Base-by-base conservation (phyloP, 2,888 invertebrate species). In the Anoplius nigerrimus region DNA sequence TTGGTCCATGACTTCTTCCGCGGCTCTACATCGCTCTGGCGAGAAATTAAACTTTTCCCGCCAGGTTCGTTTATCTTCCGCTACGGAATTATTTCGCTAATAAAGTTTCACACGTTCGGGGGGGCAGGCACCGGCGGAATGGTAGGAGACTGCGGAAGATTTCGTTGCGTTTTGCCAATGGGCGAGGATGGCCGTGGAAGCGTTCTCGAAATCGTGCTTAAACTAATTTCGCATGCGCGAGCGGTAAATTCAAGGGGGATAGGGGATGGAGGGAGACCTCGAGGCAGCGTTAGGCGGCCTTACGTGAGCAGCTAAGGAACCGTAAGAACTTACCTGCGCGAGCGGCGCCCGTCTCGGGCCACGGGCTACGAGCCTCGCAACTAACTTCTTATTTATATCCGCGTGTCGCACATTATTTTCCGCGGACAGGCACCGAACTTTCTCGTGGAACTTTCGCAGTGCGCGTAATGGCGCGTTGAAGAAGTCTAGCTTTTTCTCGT, bases 381-480 rank as follows among this genome's bases (percentile, higher is more conserved):
- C 67, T 66, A 74, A 76, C 64, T 75, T 75, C 70, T 77, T 77
- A 78, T 77, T 77, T 78, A 78, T 75, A 71, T 62, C 69, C 51
- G 63, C 66, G 73, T 67, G 75, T 78, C 74, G 75, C 69, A 65
- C 78, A 66, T 78, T 78, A 77, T 69, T 78, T 74, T 68, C 56
- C 57, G 57, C 60, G 60, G 74, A 75, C 75, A 58, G 68, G 62
- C 63, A n/a, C 56, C 22, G 58, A 53, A 61, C 71, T 77, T 67
- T 78, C 75, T 51, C 58, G 55, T 13, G 57, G 18, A 75, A 77
- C 66, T 78, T 75, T 66, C 62, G 42, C 69, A 58, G 69, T 46
- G 68, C 57, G 57, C 73, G 75, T 77, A 78, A 78, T 78, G 75
- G 71, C 65, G 74, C 69, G 62, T 63, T 62, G 62, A 67, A 68